Conservation (phyloP, 2,797 vertebrate genomes). For the Rhinichthys osculus region DNA sequence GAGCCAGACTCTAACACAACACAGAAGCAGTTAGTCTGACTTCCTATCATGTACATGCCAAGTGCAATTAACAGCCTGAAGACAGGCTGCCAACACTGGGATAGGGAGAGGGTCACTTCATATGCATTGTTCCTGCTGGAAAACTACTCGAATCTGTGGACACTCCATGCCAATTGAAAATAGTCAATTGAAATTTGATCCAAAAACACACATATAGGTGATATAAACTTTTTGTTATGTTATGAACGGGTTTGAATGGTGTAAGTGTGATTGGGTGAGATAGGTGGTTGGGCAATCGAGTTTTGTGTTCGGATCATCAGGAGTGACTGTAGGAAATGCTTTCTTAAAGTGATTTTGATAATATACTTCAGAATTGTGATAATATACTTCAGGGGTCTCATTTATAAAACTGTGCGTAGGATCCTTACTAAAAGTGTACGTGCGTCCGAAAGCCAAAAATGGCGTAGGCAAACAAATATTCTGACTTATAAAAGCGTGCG, state of each 20-base stretch:
- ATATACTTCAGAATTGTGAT: too few species aligned
- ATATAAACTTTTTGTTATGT: background rate
- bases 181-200: conserved; percentile 35
- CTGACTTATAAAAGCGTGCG: too few species aligned
- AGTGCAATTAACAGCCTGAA: conserved; percentile 66
- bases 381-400: too few species aligned
- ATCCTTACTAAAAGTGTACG: too few species aligned
- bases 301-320: background rate
- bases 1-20: conserved; percentile 51
- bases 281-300: background rate
- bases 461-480: too few species aligned
- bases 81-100: conserved; percentile 61
- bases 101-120: conserved; percentile 56
- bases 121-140: conserved; percentile 56
- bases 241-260: background rate
- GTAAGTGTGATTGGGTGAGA: background rate
- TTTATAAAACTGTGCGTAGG: too few species aligned
- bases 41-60: conserved; percentile 59
- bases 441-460: too few species aligned
- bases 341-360: background rate
- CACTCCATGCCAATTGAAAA: conserved; percentile 36
- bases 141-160: conserved; percentile 53
- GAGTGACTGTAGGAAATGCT: background rate
- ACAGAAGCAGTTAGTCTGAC: conserved; percentile 50
- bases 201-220: conserved; percentile 9